phyloP scores from a whole-genome alignment of 2,113 vertebrate genomes.

The Vireo altiloquus region DNA sequence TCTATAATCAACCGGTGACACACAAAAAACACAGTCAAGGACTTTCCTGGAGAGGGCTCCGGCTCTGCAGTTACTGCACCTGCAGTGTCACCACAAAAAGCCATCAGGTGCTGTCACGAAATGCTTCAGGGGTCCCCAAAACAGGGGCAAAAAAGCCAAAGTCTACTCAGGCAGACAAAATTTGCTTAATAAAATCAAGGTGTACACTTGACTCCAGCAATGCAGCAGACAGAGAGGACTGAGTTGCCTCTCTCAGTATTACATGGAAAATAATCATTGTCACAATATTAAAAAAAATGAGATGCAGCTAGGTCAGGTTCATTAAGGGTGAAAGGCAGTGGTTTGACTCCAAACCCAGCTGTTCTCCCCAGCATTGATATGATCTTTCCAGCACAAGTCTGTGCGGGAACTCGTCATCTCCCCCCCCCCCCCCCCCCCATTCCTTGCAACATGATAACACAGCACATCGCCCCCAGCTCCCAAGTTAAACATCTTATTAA shows the following conservation, averaged over 20 bases:
- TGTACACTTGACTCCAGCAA: not conserved
- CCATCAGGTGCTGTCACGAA: not conserved
- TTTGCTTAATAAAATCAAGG: not conserved
- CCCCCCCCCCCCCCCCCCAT: too few relatives aligned
- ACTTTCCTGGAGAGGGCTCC: not conserved
- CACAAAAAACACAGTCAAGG: not conserved
- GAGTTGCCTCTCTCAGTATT: not conserved
- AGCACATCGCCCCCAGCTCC: slow-evolving; percentile 15
- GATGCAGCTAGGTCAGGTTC: not conserved
- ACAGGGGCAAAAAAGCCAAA: not conserved
- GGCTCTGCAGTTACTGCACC: not conserved
- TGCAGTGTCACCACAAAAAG: not conserved
- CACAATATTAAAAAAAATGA: not conserved
- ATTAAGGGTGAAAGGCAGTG: not conserved
- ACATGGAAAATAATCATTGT: not conserved
- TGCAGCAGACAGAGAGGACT: not conserved
- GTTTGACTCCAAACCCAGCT: not conserved
- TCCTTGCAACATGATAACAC: not conserved
- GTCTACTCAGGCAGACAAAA: not conserved
- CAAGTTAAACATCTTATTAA: slow-evolving; percentile 36
- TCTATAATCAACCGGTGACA: not conserved
- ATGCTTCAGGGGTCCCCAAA: not conserved
- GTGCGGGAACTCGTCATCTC: not conserved
- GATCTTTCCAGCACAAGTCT: not conserved
- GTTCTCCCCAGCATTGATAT: not conserved